Evolutionary conservation across 2,888 invertebrate genomes (phyloP).

Genomic region (Nymphalis urticae): DNA sequence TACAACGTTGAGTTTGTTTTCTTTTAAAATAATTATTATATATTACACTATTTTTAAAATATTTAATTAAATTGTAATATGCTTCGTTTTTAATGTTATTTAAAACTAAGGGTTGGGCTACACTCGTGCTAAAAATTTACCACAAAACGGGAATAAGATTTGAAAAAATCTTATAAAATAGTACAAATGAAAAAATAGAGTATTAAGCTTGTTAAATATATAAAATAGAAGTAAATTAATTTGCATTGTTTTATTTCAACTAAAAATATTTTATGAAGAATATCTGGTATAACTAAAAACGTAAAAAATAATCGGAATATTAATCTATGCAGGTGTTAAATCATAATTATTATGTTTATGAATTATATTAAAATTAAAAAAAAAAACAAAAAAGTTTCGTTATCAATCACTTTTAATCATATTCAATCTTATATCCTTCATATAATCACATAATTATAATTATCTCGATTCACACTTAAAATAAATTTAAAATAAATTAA

Average conservation of each 20-base stretch:
- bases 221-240: background rate
- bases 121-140: background rate
- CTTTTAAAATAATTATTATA: too few relatives aligned
- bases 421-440: slow-evolving; percentile 76
- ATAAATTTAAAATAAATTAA: slow-evolving; percentile 78
- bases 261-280: background rate
- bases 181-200: background rate
- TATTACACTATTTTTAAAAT: too few relatives aligned
- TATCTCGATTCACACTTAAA: slow-evolving; percentile 79
- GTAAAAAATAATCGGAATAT: background rate
- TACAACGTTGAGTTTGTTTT: too few relatives aligned
- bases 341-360: background rate
- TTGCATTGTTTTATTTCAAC: background rate
- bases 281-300: background rate
- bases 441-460: slow-evolving; percentile 81
- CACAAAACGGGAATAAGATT: background rate
- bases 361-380: slow-evolving; percentile 12
- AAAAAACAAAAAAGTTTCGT: slow-evolving; percentile 35
- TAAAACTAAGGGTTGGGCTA: too few relatives aligned
- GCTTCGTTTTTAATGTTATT: too few relatives aligned
- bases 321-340: background rate
- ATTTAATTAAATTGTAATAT: too few relatives aligned
- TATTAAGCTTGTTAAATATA: slow-evolving; percentile 10
- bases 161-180: background rate
- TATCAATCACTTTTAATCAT: slow-evolving; percentile 74